Evolutionary conservation across 2,113 vertebrate species (phyloP), one percentile per base, ranked within the genome.

Genomic region (Aplodontia rufa): DNA sequence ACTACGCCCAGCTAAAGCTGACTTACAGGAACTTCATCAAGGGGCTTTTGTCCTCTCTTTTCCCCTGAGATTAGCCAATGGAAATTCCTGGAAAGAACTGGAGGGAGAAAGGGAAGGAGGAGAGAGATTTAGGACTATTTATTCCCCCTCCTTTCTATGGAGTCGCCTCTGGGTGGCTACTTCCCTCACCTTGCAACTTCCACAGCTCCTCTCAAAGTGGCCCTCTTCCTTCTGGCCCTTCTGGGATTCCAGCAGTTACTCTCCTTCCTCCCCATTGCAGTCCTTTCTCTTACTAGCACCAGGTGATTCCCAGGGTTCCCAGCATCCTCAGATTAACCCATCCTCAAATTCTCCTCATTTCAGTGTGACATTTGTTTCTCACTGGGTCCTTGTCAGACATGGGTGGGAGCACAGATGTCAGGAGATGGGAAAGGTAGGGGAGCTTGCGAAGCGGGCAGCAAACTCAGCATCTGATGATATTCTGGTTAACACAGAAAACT

Each of bases 11-110:
- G 42, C 53, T 60, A 19, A 64, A 20, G 40, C 6, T 87, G 42
- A 47, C 9, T 1, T 14, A 0, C 8, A 40, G 17, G 0, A 6
- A 66, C 28, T 40, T 0, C 1, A 75, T 60, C 49, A 47, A 16
- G 1, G 5, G 9, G 19, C 8, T 68, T 66, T 12, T 60, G 47
- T 5, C 32, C 86, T 85, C 53, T 49, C 30, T 5, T 64, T 55
- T 55, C 24, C 37, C 30, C 76, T 51, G 45, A 40, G 14, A 58
- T 81, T 28, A 58, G 5, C 35, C 37, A 81, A 0, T 45, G 5
- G 20, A 20, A 93, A 96, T 17, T 80, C n/a, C 40, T 75, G 30
- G 42, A 86, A 58, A 26, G 28, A 30, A 71, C 0, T 45, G 26
- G 2, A 81, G 19, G 37, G 30, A 93, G 4, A 22, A 1, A 79